Conservation (phyloP, 2,113 vertebrate species). For the Prolemur simus region DNA sequence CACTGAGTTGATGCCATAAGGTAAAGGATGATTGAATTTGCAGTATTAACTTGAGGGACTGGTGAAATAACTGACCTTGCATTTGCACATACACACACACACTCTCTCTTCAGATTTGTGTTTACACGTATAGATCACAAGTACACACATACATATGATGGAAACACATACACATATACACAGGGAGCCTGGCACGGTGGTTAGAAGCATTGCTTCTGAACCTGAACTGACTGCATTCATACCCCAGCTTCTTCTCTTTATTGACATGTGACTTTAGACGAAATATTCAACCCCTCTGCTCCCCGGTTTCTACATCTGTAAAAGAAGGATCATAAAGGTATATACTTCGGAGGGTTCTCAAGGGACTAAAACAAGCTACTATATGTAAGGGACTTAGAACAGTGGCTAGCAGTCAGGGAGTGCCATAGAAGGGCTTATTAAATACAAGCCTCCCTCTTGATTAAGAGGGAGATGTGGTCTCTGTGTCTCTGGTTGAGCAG, state of each 20-base stretch:
- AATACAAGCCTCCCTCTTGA: neutral
- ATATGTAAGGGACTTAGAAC: neutral
- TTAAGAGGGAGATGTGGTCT: neutral
- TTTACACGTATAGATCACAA: too few species aligned
- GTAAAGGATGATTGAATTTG: neutral
- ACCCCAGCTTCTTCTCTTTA: neutral
- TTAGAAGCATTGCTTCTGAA: neutral
- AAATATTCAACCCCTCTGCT: neutral
- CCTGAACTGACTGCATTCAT: neutral
- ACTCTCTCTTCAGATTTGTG: neutral
- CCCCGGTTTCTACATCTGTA: neutral
- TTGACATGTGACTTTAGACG: too few species aligned
- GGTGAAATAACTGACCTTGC: neutral
- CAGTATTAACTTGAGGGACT: neutral
- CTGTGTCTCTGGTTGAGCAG: neutral
- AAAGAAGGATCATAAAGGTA: neutral
- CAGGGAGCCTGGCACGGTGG: neutral
- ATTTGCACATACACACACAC: too few species aligned
- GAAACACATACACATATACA: neutral
- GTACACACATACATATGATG: neutral
- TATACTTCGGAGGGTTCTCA: fast-evolving
- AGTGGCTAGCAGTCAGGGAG: neutral
- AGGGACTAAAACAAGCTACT: neutral
- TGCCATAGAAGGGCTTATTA: fast-evolving
- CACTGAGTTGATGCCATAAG: fast-evolving